Evolutionary conservation across 1,140 invertebrate genomes (phyloP).

Genomic region (Micrasema longulum): DNA sequence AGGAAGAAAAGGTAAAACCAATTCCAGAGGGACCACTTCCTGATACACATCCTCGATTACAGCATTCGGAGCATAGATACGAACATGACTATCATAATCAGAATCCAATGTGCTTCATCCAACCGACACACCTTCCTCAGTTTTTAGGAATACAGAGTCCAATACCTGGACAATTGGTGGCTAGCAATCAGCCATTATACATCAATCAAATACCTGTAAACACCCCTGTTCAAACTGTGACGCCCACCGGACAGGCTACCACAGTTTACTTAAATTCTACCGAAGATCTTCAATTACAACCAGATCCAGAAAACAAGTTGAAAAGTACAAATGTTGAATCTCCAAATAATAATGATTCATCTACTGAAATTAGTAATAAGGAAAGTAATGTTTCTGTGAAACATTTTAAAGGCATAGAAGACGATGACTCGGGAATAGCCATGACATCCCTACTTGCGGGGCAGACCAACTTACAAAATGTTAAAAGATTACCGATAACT

Average conservation of each 20-base stretch:
- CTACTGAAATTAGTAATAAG: constrained; percentile 35
- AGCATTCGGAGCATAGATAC: constrained; percentile 82
- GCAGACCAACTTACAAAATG: constrained; percentile 59
- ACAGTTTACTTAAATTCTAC: constrained; percentile 51
- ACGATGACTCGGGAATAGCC: constrained; percentile 82
- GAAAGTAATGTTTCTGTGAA: constrained; percentile 50
- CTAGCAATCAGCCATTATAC: constrained; percentile 63
- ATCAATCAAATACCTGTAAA: constrained; percentile 59
- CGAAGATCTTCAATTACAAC: not conserved
- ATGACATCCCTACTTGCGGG: constrained; percentile 71
- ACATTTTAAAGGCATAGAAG: constrained; percentile 64
- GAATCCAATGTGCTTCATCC: constrained; percentile 72
- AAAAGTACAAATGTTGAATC: constrained; percentile 35
- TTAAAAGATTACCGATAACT: constrained; percentile 78
- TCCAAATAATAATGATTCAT: constrained; percentile 22
- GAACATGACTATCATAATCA: constrained; percentile 73
- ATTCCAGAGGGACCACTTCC: constrained; percentile 65
- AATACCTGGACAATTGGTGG: constrained; percentile 58
- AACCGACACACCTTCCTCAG: constrained; percentile 74
- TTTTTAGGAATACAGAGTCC: constrained; percentile 71
- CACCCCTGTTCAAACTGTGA: constrained; percentile 44
- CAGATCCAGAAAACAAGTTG: not conserved
- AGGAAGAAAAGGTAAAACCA: constrained; percentile 65
- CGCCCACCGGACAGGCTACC: constrained; percentile 44
- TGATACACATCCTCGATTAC: constrained; percentile 75